Evolutionary conservation across 1,140 invertebrate species (phyloP).

Genomic region (Ditylenchus dipsaci): DNA sequence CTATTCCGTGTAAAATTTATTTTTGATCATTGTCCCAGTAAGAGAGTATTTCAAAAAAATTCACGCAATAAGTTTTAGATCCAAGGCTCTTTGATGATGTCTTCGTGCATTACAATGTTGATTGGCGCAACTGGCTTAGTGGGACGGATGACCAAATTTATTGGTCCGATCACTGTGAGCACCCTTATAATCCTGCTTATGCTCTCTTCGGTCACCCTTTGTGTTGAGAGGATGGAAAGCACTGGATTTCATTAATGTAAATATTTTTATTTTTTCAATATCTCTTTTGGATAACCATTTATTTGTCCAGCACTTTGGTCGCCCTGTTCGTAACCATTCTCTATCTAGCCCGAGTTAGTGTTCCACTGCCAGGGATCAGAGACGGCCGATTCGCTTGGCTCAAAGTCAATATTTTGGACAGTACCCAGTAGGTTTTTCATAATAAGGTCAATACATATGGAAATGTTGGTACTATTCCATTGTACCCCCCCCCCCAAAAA

Average conservation of each 20-base stretch:
- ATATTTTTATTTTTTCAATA: conserved; percentile 6
- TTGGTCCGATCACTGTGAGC: conserved; percentile 54
- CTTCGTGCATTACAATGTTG: conserved; percentile 51
- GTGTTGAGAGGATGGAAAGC: conserved; percentile 48
- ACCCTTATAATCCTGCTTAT: conserved; percentile 51
- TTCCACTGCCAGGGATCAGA: conserved; percentile 47
- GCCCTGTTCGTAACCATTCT: conserved; percentile 52
- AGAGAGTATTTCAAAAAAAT: too few species aligned
- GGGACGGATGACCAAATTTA: conserved; percentile 56
- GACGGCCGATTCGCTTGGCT: conserved; percentile 44
- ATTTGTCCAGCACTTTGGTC: conserved; percentile 17
- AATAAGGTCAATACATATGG: too few species aligned
- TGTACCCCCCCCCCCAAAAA: too few species aligned
- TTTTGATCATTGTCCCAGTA: too few species aligned
- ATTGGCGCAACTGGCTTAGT: conserved; percentile 54
- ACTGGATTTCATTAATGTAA: conserved; percentile 53
- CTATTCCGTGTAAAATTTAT: too few species aligned
- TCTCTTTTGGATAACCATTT: neutral
- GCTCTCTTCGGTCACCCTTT: conserved; percentile 44
- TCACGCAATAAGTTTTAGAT: conserved; percentile 27
- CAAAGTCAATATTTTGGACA: conserved; percentile 49
- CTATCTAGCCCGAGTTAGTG: conserved; percentile 44
- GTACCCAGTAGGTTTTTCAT: conserved; percentile 44
- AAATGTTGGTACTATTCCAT: too few species aligned
- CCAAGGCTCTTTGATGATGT: conserved; percentile 51